These are phyloP conservation scores for Ooceraea biroi DNA, from an alignment of 1,140 invertebrate species.

Conservation along the genomic window DNA sequence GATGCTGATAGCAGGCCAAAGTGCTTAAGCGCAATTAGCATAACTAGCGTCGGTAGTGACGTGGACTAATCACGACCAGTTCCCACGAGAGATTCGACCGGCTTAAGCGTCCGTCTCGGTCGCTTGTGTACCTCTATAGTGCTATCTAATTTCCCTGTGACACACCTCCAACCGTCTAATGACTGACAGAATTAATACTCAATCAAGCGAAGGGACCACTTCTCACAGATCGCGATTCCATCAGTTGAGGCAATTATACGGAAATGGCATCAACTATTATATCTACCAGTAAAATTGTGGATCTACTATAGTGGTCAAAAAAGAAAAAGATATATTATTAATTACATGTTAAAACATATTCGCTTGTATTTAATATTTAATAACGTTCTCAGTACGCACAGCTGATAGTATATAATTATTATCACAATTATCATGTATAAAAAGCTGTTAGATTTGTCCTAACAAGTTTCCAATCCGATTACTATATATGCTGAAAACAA, in stretches of 20 bases:
- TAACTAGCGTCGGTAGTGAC: slow-evolving; percentile 83
- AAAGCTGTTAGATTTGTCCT: no score
- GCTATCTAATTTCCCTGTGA: slow-evolving; percentile 54
- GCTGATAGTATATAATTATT: neutral
- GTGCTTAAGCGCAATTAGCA: slow-evolving; percentile 84
- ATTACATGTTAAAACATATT: neutral
- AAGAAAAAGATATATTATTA: neutral
- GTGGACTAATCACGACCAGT: slow-evolving; percentile 84
- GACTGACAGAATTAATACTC: slow-evolving; percentile 67
- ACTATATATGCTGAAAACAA: no score
- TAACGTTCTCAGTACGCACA: no score
- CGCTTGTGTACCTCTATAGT: slow-evolving; percentile 52
- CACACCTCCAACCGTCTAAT: slow-evolving; percentile 59
- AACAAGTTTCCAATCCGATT: no score
- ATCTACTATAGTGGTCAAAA: neutral
- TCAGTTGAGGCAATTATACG: slow-evolving; percentile 6
- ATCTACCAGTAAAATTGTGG: neutral
- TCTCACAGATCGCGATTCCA: slow-evolving; percentile 40
- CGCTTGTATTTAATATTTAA: neutral
- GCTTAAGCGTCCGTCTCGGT: slow-evolving; percentile 66
- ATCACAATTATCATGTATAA: neutral
- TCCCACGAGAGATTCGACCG: slow-evolving; percentile 83
- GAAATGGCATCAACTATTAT: neutral
- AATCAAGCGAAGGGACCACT: slow-evolving; percentile 55
- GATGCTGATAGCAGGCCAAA: slow-evolving; percentile 75